phyloP scores from a whole-genome alignment of 1,140 invertebrate genomes.

The Drosophila parabipectinata region DNA sequence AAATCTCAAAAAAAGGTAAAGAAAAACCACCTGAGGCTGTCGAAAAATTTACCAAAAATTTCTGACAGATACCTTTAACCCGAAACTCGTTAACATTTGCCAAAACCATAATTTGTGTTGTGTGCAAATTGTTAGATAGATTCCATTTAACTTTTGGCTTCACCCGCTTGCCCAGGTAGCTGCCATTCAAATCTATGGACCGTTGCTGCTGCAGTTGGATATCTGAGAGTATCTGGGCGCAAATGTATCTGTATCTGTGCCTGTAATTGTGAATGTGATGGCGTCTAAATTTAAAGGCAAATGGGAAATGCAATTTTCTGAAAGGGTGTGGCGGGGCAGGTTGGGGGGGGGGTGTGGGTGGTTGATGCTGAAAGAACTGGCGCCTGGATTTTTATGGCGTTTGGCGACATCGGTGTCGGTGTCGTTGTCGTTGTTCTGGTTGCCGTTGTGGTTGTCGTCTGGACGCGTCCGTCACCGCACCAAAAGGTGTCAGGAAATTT shows the following conservation, averaged over 20 bases:
- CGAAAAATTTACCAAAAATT: constrained; percentile 26
- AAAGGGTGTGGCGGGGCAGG: neutral
- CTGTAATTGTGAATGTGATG: constrained; percentile 28
- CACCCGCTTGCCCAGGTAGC: constrained; percentile 16
- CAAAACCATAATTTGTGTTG: constrained; percentile 35
- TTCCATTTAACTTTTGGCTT: constrained; percentile 61
- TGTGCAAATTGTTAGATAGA: constrained; percentile 47
- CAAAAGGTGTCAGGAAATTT: constrained; percentile 73
- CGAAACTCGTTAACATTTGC: constrained; percentile 69
- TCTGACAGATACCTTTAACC: constrained; percentile 59
- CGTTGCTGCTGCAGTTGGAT: constrained; percentile 17
- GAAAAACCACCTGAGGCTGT: constrained; percentile 44
- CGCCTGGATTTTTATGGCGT: constrained; percentile 70
- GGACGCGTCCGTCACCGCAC: constrained; percentile 65
- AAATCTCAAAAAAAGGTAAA: neutral
- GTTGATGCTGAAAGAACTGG: constrained; percentile 29
- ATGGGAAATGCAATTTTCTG: constrained; percentile 1
- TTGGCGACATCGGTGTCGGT: constrained; percentile 42
- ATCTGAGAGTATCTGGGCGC: constrained; percentile 15
- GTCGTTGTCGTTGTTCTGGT: constrained; percentile 7
- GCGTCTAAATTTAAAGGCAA: constrained; percentile 66
- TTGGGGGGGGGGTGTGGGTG: no score
- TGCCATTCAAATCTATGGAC: constrained; percentile 37
- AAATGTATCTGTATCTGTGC: constrained; percentile 28
- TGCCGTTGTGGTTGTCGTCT: constrained; percentile 43